phyloP scores from a whole-genome alignment of 2,797 vertebrate genomes.

The Capromys pilorides region DNA sequence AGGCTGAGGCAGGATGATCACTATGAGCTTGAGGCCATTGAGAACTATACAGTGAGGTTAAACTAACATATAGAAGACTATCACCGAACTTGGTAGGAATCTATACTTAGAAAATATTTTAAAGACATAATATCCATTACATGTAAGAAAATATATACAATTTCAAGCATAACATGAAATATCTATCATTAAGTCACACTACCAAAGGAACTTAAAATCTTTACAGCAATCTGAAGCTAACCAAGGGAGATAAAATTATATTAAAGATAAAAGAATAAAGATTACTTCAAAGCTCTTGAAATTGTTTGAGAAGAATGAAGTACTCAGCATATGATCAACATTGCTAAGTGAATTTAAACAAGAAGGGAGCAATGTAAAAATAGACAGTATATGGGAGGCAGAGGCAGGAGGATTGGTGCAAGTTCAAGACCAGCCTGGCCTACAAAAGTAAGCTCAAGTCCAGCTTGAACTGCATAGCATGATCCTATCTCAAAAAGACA shows the following conservation, averaged over 20 bases:
- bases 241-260: neutral
- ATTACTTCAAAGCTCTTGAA: neutral
- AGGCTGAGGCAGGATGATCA: no score
- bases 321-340: neutral
- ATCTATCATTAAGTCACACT: neutral
- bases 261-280: neutral
- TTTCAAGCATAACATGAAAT: constrained; percentile 36
- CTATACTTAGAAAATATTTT: neutral
- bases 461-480: no score
- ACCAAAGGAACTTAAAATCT: neutral
- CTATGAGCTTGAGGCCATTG: no score
- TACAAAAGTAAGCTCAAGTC: no score
- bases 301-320: neutral
- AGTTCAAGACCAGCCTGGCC: no score
- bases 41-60: no score
- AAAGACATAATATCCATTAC: neutral
- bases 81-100: neutral
- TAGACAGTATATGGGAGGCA: no score
- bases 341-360: neutral
- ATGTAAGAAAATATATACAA: constrained; percentile 34
- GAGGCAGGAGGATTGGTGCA: no score
- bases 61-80: neutral
- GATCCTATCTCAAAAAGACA: no score
- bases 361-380: neutral
- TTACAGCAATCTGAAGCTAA: neutral